Base-by-base conservation (phyloP, 2,797 vertebrate genomes). In the Sparidentex hasta region DNA sequence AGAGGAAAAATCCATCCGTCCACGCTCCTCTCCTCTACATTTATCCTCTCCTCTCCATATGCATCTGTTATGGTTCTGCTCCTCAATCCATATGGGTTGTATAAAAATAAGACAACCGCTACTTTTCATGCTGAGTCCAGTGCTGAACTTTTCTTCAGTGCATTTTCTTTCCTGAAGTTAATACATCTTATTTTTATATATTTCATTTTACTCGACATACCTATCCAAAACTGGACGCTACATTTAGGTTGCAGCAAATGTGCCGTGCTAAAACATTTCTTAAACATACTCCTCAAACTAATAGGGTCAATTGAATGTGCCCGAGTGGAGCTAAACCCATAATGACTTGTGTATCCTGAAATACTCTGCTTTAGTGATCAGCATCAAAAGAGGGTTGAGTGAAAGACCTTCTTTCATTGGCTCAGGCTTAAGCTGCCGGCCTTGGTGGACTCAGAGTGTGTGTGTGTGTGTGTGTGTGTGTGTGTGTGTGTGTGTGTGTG, bases 341-440 rank as follows among this genome's bases (percentile, higher is more conserved):
- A 93, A 93, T 88, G 88, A 92, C 85, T 86, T 90, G 88, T 91
- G 88, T 90, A 90, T 91, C 86, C 86, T 81, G 85, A 92, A 94
- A 94, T 94, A 92, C 89, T 91, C 86, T 90, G 92, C 92, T 95
- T 95, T 92, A 94, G 92, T 92, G 88, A 94, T 93, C 94, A 66
- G 90, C 92, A 93, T 95, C 93, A 95, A 94, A 95, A 89, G 90
- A 87, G 23, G 81, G 13, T 79, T 52, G 81, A 92, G 93, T 96
- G 90, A 97, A 97, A 96, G 94, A 86, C 23, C 78, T 87, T 90
- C 94, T 95, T 96, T 95, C 93, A 94, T 89, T 84, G 80, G 88
- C 94, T 91, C 61, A 75, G 90, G 94, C 90, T 95, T 87, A 94
- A 93, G 91, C 95, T 94, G 93, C 93, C 82, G 89, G 92, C 88